These are phyloP conservation scores for Rhadinocentrus ornatus DNA, from an alignment of 2,797 vertebrate genomes.

Conservation along the genomic window DNA sequence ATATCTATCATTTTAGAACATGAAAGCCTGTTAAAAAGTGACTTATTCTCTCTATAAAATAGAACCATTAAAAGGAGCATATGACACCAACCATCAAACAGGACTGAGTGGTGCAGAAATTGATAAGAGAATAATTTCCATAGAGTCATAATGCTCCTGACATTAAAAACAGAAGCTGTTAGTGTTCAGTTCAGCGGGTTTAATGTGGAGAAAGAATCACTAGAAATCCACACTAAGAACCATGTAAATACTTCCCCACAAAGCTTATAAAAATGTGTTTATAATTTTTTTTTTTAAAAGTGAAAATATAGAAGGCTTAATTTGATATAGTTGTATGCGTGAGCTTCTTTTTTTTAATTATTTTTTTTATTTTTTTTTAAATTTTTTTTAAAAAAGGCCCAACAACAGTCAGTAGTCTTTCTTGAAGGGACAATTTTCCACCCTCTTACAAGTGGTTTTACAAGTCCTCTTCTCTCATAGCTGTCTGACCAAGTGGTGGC, in stretches of 20 bases:
- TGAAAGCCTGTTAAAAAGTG: slow-evolving; percentile 51
- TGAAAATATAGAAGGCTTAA: not conserved
- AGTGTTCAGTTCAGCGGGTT: slow-evolving; percentile 45
- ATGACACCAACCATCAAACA: slow-evolving; percentile 60
- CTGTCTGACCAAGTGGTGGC: slow-evolving; percentile 30
- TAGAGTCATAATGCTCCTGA: slow-evolving; percentile 24
- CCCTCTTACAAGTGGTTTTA: slow-evolving; percentile 71
- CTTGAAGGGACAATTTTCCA: slow-evolving; percentile 68
- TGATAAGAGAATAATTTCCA: slow-evolving; percentile 55
- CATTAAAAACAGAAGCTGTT: slow-evolving; percentile 61
- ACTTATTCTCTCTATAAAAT: slow-evolving; percentile 60
- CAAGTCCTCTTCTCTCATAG: slow-evolving; percentile 59
- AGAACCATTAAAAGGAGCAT: slow-evolving; percentile 49
- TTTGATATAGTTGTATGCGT: slow-evolving; percentile 36
- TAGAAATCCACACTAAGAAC: slow-evolving; percentile 25
- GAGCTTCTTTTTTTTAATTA: too few species aligned
- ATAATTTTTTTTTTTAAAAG: slow-evolving; percentile 4
- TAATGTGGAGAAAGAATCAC: slow-evolving; percentile 60
- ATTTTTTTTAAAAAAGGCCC: slow-evolving; percentile 27
- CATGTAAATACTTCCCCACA: slow-evolving; percentile 44
- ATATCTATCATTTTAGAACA: slow-evolving; percentile 27
- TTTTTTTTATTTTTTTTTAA: slow-evolving; percentile 51
- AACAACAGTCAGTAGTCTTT: slow-evolving; percentile 48
- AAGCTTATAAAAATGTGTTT: slow-evolving; percentile 29
- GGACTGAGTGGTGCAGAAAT: slow-evolving; percentile 35